phyloP scores from a whole-genome alignment of 2,888 invertebrate genomes.

The Dastarcus helophoroides region DNA sequence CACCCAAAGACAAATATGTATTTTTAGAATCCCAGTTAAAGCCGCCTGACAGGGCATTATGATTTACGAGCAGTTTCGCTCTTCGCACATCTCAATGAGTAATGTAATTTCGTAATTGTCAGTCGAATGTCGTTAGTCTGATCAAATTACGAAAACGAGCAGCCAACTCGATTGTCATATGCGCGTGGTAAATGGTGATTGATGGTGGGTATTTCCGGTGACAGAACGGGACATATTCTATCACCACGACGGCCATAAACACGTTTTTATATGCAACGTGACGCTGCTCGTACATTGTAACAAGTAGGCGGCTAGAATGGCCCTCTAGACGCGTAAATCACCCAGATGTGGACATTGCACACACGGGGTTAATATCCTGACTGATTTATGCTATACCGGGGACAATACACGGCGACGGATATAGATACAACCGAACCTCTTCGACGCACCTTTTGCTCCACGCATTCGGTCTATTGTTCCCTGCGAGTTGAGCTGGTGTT shows the following conservation, averaged over 20 bases:
- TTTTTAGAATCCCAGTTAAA: conserved; percentile 28
- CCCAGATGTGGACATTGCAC: conserved; percentile 34
- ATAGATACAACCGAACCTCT: too few relatives aligned
- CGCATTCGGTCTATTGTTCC: too few relatives aligned
- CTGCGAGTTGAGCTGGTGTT: too few relatives aligned
- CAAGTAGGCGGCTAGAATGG: conserved; percentile 34
- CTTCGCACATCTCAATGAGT: conserved; percentile 35
- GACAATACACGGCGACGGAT: too few relatives aligned
- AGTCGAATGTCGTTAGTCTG: conserved; percentile 32
- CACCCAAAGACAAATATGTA: conserved; percentile 31
- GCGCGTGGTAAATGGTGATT: conserved; percentile 31
- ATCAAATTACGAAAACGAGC: conserved; percentile 29
- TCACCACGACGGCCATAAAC: conserved; percentile 33
- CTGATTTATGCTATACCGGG: too few relatives aligned
- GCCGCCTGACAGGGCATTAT: conserved; percentile 31
- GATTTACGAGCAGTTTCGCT: conserved; percentile 32
- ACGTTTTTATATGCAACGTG: conserved; percentile 35
- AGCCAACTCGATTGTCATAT: conserved; percentile 24
- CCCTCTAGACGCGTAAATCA: conserved; percentile 37
- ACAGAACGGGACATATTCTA: conserved; percentile 32
- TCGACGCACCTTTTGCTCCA: too few relatives aligned
- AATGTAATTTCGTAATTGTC: conserved; percentile 38
- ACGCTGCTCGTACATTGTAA: conserved; percentile 31
- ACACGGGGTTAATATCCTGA: conserved; percentile 37
- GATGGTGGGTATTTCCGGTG: conserved; percentile 35